A percentile compares a stretch with the other conserved stretches of the same genome.
Conservation (phyloP, 2,113 vertebrate species). For the Pristiophorus japonicus region DNA sequence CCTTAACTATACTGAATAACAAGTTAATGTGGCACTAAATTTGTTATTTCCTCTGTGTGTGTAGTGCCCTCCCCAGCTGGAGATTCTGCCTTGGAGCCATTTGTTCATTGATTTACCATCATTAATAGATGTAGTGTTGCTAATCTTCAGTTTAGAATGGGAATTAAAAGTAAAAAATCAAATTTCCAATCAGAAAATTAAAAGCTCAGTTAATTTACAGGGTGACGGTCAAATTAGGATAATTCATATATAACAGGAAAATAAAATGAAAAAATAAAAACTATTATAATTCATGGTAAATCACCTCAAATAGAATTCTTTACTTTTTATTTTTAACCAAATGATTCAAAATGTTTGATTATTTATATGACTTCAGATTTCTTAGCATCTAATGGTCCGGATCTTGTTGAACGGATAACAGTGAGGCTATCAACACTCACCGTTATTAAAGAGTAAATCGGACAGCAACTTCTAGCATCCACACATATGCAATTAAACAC, state of each 20-base stretch:
- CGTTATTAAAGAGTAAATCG: no score
- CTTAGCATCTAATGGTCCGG: no score
- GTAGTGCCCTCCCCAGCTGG: background rate
- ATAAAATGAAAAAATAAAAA: background rate
- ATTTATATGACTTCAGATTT: no score
- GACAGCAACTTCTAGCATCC: no score
- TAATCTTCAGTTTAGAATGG: background rate
- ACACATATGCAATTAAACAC: no score
- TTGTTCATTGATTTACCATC: conserved; percentile 1
- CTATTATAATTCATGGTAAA: background rate
- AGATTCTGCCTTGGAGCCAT: background rate
- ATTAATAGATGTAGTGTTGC: background rate
- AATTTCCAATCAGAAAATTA: background rate
- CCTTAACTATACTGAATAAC: background rate
- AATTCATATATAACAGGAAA: background rate
- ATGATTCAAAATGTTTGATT: background rate
- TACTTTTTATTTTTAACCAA: no score
- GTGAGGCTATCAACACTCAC: no score
- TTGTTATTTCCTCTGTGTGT: background rate
- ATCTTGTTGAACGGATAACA: no score
- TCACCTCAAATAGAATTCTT: no score
- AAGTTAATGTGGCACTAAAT: conserved; percentile 17
- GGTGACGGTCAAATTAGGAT: background rate
- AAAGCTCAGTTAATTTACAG: background rate
- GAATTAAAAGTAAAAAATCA: background rate